Base-by-base conservation (phyloP, 2,797 vertebrate genomes). In the Enteromius anoplus region DNA sequence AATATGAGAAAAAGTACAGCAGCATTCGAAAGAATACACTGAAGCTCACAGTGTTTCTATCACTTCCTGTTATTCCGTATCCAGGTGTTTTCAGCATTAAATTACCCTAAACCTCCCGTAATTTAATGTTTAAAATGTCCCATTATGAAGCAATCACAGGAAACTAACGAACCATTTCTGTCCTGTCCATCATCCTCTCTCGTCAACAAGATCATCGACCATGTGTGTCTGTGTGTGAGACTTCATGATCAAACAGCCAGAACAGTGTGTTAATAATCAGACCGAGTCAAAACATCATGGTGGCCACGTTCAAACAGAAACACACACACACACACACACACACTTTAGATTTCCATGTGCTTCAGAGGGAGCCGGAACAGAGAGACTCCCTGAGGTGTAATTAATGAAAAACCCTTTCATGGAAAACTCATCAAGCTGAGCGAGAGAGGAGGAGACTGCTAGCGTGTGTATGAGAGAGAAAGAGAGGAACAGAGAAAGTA, bases 351-450 rank as follows among this genome's bases (percentile, higher is more conserved):
- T 91, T 88, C 75, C 82, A 83, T 88, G 77, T 72, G 78, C 60
- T 84, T 81, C 84, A 81, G 84, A 86, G 88, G 77, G 91, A 92
- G 92, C 91, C 92, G 92, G 92, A 94, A 92, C 92, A 93, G 90
- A 93, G 92, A 86, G 91, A 91, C 91, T 94, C 93, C 93, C 92
- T 94, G 93, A 94, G 93, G 93, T 94, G 94, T 94, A 92, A 94
- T 93, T 94, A 94, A 93, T 93, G 93, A 93, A 95, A 94, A 95
- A 93, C 92, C 93, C 93, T 94, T 94, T 95, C 94, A 95, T 94
- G 93, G 93, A 95, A 95, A 94, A 94, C 92, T 94, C 94, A 95
- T 94, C 94, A 94, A 94, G 92, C 93, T 93, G 91, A 93, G 92
- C 91, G 92, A 64, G 75, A 64, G 58, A 76, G 73, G 89, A 88